Conservation (phyloP, 2,888 invertebrate species). For the Nineta flava region DNA sequence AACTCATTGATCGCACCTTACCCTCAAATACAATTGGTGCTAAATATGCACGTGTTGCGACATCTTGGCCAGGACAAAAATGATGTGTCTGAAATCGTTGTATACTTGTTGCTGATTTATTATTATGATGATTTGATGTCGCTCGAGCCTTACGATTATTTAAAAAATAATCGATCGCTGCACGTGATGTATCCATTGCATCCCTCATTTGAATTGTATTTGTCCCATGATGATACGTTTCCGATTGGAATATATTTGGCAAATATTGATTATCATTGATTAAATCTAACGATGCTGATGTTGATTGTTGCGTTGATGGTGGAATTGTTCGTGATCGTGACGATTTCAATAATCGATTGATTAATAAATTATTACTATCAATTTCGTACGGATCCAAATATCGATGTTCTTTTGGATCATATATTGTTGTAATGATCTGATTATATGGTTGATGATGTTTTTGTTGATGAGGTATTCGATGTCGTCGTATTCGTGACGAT, state of each 20-base stretch:
- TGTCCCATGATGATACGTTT: too few species aligned
- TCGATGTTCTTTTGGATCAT: not conserved
- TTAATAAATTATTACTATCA: not conserved
- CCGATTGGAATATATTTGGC: not conserved
- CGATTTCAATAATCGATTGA: not conserved
- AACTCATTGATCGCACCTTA: constrained; percentile 44
- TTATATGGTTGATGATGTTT: not conserved
- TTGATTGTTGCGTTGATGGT: not conserved
- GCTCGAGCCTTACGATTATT: not conserved
- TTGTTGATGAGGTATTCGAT: too few species aligned
- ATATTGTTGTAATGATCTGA: not conserved
- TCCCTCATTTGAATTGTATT: too few species aligned
- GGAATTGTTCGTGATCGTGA: too few species aligned
- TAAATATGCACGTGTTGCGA: constrained; percentile 43
- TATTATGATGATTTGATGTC: not conserved
- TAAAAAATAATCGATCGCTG: not conserved
- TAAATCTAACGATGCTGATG: not conserved
- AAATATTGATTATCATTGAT: too few species aligned
- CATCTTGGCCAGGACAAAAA: constrained; percentile 44
- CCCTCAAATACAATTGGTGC: constrained; percentile 52
- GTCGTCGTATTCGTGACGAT: too few species aligned
- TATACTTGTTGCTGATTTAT: not conserved
- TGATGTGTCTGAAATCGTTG: constrained; percentile 15
- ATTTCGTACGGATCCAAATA: not conserved
- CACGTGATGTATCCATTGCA: not conserved